Evolutionary conservation across 2,113 vertebrate species (phyloP).

Genomic region (Mola mola): DNA sequence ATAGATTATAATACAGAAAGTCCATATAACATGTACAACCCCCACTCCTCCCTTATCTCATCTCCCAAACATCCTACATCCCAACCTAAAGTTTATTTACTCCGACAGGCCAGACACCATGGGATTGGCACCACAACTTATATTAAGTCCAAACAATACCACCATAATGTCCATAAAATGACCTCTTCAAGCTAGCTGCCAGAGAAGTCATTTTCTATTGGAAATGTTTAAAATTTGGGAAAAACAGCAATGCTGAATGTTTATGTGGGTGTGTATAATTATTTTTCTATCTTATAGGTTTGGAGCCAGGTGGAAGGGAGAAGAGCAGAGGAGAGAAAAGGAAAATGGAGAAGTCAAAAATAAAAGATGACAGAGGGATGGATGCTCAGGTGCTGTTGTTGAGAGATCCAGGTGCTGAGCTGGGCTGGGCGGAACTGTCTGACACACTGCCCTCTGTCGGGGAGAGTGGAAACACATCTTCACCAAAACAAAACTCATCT

Average conservation of each 20-base stretch:
- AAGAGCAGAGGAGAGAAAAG: constrained; percentile 51
- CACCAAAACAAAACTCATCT: neutral
- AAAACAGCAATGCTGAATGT: constrained; percentile 42
- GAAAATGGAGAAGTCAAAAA: constrained; percentile 50
- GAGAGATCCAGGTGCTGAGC: constrained; percentile 83
- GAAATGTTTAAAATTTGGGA: constrained; percentile 43
- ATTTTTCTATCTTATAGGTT: constrained; percentile 53
- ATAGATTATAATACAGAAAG: constrained; percentile 57
- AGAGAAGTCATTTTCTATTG: constrained; percentile 33
- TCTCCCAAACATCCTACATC: constrained; percentile 45
- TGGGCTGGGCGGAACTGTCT: constrained; percentile 84
- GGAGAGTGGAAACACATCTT: constrained; percentile 28
- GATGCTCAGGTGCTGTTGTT: constrained; percentile 85
- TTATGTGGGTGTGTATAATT: constrained; percentile 38
- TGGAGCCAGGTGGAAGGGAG: constrained; percentile 65
- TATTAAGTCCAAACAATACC: constrained; percentile 35
- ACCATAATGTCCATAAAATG: constrained; percentile 39
- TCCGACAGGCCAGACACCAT: constrained; percentile 19
- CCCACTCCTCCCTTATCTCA: constrained; percentile 13
- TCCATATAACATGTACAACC: constrained; percentile 48
- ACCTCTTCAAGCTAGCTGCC: constrained; percentile 45
- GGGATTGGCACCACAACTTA: constrained; percentile 40
- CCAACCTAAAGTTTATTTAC: constrained; percentile 16
- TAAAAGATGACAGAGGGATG: constrained; percentile 56
- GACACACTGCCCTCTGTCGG: constrained; percentile 83